Evolutionary conservation across 2,113 vertebrate genomes (phyloP), one percentile per base, ranked within the genome.

Genomic region (Cathartes aura): DNA sequence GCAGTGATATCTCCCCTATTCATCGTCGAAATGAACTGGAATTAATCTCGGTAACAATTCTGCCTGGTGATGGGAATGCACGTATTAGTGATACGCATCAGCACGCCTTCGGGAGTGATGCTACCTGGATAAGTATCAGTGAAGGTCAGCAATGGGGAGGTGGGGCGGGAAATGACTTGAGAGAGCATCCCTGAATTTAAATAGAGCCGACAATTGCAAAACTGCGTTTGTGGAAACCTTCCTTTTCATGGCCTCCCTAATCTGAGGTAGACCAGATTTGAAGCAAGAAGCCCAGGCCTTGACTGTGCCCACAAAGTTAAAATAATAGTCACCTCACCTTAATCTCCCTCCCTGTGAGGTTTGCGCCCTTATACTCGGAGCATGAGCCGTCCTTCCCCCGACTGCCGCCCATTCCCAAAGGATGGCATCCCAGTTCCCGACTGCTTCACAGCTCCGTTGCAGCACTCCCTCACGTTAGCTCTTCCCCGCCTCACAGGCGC

Each of bases 341-440:
- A 8, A 19, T 12, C 26, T 21, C 60, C 38, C 12, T 22, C 32
- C 38, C 74, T 27, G 27, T 8, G 50, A 70, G 18, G 17, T 30
- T 45, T 3, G 2, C 27, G 29, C 52, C 32, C 60, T 66, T 15
- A n/a, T 4, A 15, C 9, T n/a, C 18, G 4, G 74, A 81, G 17
- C 12, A 45, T 0, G 5, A 88, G 10, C 29, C 19, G 3, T 12
- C 34, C 34, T 21, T 56, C 23, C 20, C 29, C 32, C 4, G 4
- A 0, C 1, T 14, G 18, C 43, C 3, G 2, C 26, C 18, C 6
- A 0, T 8, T 76, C 78, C 76, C 56, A 3, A 68, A 68, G 66
- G 48, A n/a, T 0, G 3, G 26, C 34, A 42, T 18, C 26, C 68
- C 29, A 4, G 18, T 3, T 40, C 59, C 72, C 1, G 0, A 7